These are phyloP conservation scores for Siphamia tubifer DNA, from an alignment of 2,113 vertebrate genomes.

Conservation along the genomic window DNA sequence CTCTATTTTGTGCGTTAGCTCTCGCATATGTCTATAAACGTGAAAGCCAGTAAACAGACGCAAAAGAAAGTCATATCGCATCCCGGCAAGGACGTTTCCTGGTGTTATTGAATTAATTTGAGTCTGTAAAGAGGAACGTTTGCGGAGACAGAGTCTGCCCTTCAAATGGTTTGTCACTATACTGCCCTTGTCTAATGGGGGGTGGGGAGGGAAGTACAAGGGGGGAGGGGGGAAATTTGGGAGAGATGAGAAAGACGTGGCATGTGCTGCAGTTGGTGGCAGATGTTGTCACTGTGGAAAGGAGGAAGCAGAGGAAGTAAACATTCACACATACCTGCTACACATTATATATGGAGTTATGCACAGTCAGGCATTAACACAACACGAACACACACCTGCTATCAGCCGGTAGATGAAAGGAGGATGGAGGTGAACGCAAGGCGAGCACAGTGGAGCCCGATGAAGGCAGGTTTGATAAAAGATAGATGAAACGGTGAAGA, in stretches of 20 bases:
- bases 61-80: slow-evolving; percentile 36
- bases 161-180: slow-evolving; percentile 56
- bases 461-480: slow-evolving; percentile 41
- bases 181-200: slow-evolving; percentile 45
- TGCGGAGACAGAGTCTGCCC: slow-evolving; percentile 54
- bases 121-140: slow-evolving; percentile 39
- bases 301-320: slow-evolving; percentile 21
- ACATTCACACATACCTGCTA: slow-evolving; percentile 18
- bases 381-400: neutral
- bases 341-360: slow-evolving; percentile 21
- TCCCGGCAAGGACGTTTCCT: slow-evolving; percentile 62
- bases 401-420: slow-evolving; percentile 33
- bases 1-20: neutral
- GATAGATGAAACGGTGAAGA: slow-evolving; percentile 28
- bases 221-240: neutral
- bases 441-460: slow-evolving; percentile 15
- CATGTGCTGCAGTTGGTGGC: slow-evolving; percentile 31
- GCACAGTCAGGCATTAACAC: neutral
- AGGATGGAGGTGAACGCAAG: slow-evolving; percentile 27
- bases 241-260: neutral
- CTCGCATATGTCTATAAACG: neutral
- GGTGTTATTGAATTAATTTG: slow-evolving; percentile 63
- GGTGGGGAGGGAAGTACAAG: neutral
- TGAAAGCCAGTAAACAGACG: slow-evolving; percentile 32
- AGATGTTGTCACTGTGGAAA: slow-evolving; percentile 53